These are phyloP conservation scores for Maniola jurtina DNA, from an alignment of 1,140 invertebrate genomes.

Conservation along the genomic window DNA sequence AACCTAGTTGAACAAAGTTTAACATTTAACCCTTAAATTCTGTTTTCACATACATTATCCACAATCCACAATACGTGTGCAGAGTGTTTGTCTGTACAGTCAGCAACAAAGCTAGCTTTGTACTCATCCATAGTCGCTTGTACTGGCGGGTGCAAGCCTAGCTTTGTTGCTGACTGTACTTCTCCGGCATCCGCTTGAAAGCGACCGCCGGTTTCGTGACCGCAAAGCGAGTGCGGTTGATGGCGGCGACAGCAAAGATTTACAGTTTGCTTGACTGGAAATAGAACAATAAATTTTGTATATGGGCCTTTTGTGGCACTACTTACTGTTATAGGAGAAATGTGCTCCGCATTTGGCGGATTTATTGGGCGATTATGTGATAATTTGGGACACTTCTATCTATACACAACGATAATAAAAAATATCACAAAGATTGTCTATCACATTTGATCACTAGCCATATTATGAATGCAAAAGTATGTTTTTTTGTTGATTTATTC, in stretches of 20 bases:
- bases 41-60: too few species aligned
- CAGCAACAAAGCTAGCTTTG: too few species aligned
- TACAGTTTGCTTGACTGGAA: slow-evolving; percentile 21
- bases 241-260: slow-evolving; percentile 28
- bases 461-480: too few species aligned
- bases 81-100: not conserved
- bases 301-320: slow-evolving; percentile 8
- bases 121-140: too few species aligned
- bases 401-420: too few species aligned
- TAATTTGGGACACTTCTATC: not conserved
- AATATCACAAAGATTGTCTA: too few species aligned
- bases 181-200: not conserved
- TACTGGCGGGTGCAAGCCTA: too few species aligned
- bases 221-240: slow-evolving; percentile 19
- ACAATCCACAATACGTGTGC: not conserved
- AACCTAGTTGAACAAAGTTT: too few species aligned
- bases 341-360: not conserved
- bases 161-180: not conserved
- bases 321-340: slow-evolving; percentile 8
- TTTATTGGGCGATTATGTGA: not conserved
- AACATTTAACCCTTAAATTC: too few species aligned
- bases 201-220: not conserved
- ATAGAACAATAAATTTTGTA: slow-evolving; percentile 16
- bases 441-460: too few species aligned
- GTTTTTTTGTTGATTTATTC: too few species aligned